These are phyloP conservation scores for Sympetrum striolatum DNA, from an alignment of 2,888 invertebrate species.

Conservation along the genomic window DNA sequence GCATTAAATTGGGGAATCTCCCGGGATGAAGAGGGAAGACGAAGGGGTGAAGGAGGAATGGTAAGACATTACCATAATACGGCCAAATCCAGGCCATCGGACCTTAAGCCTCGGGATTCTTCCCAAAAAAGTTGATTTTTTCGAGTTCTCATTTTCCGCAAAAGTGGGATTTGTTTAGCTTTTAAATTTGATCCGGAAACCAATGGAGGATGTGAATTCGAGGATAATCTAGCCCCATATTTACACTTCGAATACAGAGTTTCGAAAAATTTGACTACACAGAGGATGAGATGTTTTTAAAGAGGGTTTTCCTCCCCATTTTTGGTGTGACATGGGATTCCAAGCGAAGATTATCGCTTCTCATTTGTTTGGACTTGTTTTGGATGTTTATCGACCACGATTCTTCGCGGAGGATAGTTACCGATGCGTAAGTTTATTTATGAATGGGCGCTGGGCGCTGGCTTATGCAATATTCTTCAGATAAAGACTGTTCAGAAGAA, in stretches of 20 bases:
- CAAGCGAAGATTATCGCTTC: too few relatives aligned
- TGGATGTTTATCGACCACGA: too few relatives aligned
- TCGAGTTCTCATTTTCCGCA: slow-evolving; percentile 12
- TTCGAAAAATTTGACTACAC: not conserved
- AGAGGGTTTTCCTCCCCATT: not conserved
- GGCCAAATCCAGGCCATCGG: slow-evolving; percentile 24
- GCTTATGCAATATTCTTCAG: too few relatives aligned
- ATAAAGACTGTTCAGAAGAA: too few relatives aligned
- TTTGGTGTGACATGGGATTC: not conserved
- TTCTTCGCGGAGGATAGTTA: too few relatives aligned
- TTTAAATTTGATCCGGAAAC: not conserved
- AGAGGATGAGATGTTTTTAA: not conserved
- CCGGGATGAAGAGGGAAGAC: not conserved
- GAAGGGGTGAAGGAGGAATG: not conserved
- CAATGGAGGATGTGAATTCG: not conserved
- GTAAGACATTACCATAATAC: slow-evolving; percentile 30
- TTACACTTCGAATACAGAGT: slow-evolving; percentile 20
- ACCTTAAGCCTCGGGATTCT: slow-evolving; percentile 10
- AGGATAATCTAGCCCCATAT: slow-evolving; percentile 15
- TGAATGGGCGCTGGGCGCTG: too few relatives aligned
- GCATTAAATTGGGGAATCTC: not conserved
- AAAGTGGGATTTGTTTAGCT: slow-evolving; percentile 31
- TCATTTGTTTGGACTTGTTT: too few relatives aligned
- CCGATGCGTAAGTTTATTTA: too few relatives aligned
- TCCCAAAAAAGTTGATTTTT: not conserved